Conservation (phyloP, 2,113 vertebrate species). For the Aix galericulata region DNA sequence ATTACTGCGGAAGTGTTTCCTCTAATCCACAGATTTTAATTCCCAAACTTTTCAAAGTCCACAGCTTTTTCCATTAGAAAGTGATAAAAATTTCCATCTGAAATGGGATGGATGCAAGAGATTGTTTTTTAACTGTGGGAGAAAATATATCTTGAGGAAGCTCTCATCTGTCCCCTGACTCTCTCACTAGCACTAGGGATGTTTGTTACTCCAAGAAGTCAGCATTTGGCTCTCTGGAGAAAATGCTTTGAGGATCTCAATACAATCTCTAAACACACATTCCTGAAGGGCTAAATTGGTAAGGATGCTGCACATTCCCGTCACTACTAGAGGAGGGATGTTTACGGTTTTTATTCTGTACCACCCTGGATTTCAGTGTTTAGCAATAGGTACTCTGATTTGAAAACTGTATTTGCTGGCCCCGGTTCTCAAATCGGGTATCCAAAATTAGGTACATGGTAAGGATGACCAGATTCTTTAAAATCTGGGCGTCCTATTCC, state of each 20-base stretch:
- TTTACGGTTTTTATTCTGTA: neutral
- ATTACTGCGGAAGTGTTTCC: neutral
- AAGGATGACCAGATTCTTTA: neutral
- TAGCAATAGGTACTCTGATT: too few relatives aligned
- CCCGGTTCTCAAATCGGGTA: neutral
- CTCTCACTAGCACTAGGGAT: neutral
- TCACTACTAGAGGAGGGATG: rapidly evolving
- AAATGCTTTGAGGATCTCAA: neutral
- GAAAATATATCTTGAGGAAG: neutral
- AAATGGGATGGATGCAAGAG: neutral
- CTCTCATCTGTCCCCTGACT: neutral
- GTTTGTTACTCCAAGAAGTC: neutral
- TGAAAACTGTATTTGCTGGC: neutral
- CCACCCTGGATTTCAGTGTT: neutral
- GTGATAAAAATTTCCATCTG: neutral
- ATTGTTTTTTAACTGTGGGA: neutral
- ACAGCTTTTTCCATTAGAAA: neutral
- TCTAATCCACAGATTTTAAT: neutral
- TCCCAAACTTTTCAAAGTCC: neutral
- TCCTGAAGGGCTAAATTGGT: neutral
- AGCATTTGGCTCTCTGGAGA: neutral
- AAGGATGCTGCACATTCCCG: neutral
- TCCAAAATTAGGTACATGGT: neutral
- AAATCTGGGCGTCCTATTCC: neutral
- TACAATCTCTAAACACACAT: neutral